These are phyloP conservation scores for Gymnosoma rotundatum DNA, from an alignment of 2,888 invertebrate genomes.

Conservation along the genomic window DNA sequence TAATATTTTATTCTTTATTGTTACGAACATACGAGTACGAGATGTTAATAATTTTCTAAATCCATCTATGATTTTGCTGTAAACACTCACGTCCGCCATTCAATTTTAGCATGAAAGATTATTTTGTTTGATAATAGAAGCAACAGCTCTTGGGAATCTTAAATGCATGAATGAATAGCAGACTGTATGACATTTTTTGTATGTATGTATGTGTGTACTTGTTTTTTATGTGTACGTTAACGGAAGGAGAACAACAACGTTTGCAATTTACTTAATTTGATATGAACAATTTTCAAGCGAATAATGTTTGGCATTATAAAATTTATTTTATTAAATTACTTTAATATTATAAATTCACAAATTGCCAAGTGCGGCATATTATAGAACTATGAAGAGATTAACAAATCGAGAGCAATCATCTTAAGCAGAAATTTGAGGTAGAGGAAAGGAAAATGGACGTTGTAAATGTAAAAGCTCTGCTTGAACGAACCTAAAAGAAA, in stretches of 20 bases:
- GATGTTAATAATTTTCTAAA: constrained; percentile 49
- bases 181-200: neutral
- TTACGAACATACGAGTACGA: constrained; percentile 12
- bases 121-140: constrained; percentile 46
- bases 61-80: constrained; percentile 39
- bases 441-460: too few relatives aligned
- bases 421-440: too few relatives aligned
- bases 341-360: constrained; percentile 22
- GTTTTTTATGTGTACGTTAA: neutral
- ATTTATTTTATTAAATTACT: constrained; percentile 50
- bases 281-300: constrained; percentile 50
- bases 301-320: neutral
- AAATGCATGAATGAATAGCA: constrained; percentile 23
- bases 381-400: neutral
- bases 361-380: constrained; percentile 19
- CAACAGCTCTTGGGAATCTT: constrained; percentile 33
- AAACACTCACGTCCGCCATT: constrained; percentile 39
- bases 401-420: too few relatives aligned
- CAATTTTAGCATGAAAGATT: constrained; percentile 43
- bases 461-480: too few relatives aligned
- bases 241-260: constrained; percentile 17
- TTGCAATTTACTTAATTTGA: constrained; percentile 59
- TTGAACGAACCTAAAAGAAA: too few relatives aligned
- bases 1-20: constrained; percentile 27
- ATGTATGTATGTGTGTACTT: neutral